Evolutionary conservation across 2,797 vertebrate species (phyloP).

Genomic region (Sebastes kiyomatsui): DNA sequence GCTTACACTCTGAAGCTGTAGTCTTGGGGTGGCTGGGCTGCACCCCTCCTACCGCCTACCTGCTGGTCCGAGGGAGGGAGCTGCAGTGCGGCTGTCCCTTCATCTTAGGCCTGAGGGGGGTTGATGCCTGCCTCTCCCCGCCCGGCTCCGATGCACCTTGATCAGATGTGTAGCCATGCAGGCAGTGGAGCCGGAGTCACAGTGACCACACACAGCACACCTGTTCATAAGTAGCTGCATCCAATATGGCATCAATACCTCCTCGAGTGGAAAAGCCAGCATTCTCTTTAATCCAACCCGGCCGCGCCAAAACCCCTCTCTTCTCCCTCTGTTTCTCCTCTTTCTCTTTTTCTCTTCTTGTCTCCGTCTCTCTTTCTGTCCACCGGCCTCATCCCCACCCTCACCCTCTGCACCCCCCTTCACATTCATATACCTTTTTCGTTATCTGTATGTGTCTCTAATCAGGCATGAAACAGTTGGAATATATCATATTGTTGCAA

Average conservation of each 20-base stretch:
- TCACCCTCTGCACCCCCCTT: constrained; percentile 11
- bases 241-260: constrained; percentile 71
- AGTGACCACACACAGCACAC: constrained; percentile 65
- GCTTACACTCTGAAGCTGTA: constrained; percentile 76
- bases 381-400: constrained; percentile 13
- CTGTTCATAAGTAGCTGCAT: constrained; percentile 65
- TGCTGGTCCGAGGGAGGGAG: constrained; percentile 40
- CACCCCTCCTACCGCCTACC: constrained; percentile 5
- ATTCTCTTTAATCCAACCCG: constrained; percentile 50
- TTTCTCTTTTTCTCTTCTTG: background rate
- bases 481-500: constrained; percentile 84
- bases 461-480: constrained; percentile 81
- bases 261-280: constrained; percentile 67
- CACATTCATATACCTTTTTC: constrained; percentile 32
- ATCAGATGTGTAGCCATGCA: constrained; percentile 67
- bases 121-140: constrained; percentile 48
- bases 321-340: background rate
- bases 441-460: constrained; percentile 75
- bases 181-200: constrained; percentile 63
- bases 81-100: constrained; percentile 53
- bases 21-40: constrained; percentile 44
- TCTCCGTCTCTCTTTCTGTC: constrained; percentile 26
- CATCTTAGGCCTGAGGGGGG: constrained; percentile 46
- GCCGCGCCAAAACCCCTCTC: background rate
- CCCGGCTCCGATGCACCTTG: constrained; percentile 47